phyloP scores from a whole-genome alignment of 2,113 vertebrate species.

The Periophthalmus modestus region DNA sequence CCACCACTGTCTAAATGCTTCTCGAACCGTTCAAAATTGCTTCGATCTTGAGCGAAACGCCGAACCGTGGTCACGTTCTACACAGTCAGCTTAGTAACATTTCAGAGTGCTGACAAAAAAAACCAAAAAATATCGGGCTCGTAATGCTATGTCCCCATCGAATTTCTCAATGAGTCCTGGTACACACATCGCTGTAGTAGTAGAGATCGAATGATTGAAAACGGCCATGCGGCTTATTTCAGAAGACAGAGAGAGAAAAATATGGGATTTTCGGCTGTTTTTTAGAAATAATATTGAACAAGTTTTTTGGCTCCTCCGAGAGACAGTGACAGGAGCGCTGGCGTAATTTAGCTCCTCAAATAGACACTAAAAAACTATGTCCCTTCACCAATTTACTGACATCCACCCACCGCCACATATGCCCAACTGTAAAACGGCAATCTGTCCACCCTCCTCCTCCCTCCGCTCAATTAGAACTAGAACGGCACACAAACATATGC shows the following conservation, averaged over 20 bases:
- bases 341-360: neutral
- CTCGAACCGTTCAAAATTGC: neutral
- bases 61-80: too few relatives aligned
- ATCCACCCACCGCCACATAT: constrained; percentile 24
- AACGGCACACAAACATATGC: constrained; percentile 31
- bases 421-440: constrained; percentile 18
- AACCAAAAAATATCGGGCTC: too few relatives aligned
- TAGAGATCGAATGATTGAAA: neutral
- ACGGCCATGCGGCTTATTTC: neutral
- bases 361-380: constrained; percentile 6
- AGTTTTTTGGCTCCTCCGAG: neutral
- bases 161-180: constrained; percentile 6
- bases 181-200: constrained; percentile 13
- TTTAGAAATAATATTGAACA: neutral
- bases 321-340: neutral
- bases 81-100: neutral
- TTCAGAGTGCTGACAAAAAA: neutral
- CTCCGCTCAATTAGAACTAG: constrained; percentile 35
- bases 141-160: neutral
- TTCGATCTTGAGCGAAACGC: too few relatives aligned
- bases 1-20: too few relatives aligned
- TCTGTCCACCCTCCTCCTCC: constrained; percentile 30
- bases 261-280: neutral
- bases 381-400: constrained; percentile 9
- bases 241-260: neutral